Base-by-base conservation (phyloP, 1,140 invertebrate species). In the Archivesica marissinica region DNA sequence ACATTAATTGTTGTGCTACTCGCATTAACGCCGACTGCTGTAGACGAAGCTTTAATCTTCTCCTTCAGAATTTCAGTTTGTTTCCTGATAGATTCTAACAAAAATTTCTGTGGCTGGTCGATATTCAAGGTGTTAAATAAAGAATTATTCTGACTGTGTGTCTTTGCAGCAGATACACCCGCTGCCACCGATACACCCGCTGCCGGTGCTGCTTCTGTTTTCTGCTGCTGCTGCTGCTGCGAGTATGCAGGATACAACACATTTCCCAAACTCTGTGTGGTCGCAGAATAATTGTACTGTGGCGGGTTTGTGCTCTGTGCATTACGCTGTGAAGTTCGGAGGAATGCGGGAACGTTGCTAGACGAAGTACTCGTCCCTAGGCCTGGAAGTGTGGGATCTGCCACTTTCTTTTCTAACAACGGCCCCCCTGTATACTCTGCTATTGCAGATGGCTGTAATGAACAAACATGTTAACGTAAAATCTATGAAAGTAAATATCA, bases 71-170 rank as follows among this genome's bases (percentile, higher is more conserved):
- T 13, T 83, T 83, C 80, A 25, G 80, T 83, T 33, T 83, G 80
- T 83, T 83, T 35, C 50, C 80, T 74, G n/a, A 83, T 83, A n/a
- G 80, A 83, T 38, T 83, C 80, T 33, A 83, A 39, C 23, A 83
- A 75, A 33, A 64, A 25, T 59, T 56, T 76, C 33, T 76, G 74
- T 20, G 74, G 74, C 30, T 76, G 74, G 39, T 76, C 74, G 20
- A 56, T n/a, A 38, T 76, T 76, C 20, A 52, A 9, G 0, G 52
- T 38, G 35, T 76, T 35, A 9, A 59, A 9, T 13, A 38, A 28
- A 28, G 50, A 13, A 38, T 47, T 50, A 17, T 47, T 52, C 30
- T 74, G 70, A 35, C 25, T 17, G 15, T 33, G 70, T 25, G 4
- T n/a, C 61, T 30, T 30, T 33, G 1, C 20, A 17, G 41, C 25